Evolutionary conservation across 2,113 vertebrate species (phyloP).

Genomic region (Athene cunicularia): DNA sequence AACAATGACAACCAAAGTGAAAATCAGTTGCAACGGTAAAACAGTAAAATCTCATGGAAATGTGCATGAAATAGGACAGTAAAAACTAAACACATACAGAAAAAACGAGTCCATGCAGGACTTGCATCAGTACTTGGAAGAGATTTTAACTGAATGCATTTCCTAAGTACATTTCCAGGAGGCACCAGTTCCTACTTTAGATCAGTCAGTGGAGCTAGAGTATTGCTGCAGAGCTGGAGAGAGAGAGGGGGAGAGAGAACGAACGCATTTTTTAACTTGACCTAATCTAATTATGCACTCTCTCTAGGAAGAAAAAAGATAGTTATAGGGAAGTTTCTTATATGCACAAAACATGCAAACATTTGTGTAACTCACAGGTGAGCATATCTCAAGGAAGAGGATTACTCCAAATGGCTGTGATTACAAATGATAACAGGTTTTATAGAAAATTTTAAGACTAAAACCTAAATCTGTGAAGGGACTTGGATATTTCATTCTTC

Average conservation of each 20-base stretch:
- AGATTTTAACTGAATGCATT: neutral
- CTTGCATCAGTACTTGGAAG: neutral
- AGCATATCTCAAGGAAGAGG: neutral
- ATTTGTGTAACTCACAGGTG: neutral
- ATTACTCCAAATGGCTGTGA: neutral
- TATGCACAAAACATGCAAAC: neutral
- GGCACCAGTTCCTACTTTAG: constrained; percentile 59
- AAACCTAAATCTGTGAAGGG: neutral
- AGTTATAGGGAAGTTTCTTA: neutral
- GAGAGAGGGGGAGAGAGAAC: neutral
- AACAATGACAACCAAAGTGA: neutral
- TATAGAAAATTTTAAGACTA: neutral
- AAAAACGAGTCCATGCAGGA: neutral
- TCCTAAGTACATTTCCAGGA: constrained; percentile 31
- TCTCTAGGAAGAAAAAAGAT: neutral
- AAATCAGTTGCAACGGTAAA: neutral
- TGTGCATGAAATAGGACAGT: neutral
- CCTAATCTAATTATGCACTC: constrained; percentile 6
- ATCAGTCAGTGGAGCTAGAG: constrained; percentile 69
- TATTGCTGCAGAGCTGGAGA: constrained; percentile 43
- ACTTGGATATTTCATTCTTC: neutral
- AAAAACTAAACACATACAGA: neutral
- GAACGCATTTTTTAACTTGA: constrained; percentile 18
- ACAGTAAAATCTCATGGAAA: neutral
- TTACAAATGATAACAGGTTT: neutral